Evolutionary conservation across 2,113 vertebrate genomes (phyloP).

Genomic region (Oxygymnocypris stewartii): DNA sequence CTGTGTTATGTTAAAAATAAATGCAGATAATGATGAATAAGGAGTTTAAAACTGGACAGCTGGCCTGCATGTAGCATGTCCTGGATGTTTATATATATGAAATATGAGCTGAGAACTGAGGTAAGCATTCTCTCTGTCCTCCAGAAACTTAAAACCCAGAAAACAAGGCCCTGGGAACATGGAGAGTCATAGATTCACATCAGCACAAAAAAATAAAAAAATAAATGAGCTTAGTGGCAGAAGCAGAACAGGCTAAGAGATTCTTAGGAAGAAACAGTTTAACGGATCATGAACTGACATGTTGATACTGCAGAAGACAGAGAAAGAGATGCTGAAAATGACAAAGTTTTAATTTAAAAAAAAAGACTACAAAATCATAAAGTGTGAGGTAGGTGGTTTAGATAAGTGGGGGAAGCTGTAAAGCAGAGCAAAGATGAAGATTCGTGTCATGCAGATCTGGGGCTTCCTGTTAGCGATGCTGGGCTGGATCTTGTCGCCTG

Average conservation of each 20-base stretch:
- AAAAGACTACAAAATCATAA: neutral
- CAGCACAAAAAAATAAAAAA: conserved; percentile 1
- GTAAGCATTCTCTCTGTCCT: conserved; percentile 52
- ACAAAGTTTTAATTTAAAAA: neutral
- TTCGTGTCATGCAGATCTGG: conserved; percentile 81
- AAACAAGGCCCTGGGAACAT: conserved; percentile 62
- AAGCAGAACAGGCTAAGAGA: neutral
- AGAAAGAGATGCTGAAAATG: neutral
- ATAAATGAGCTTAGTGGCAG: neutral
- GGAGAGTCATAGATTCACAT: conserved; percentile 58
- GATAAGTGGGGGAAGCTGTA: neutral
- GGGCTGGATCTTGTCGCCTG: conserved; percentile 90
- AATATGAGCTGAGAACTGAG: conserved; percentile 63
- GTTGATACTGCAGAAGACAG: neutral
- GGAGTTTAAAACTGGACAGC: neutral
- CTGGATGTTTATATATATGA: conserved; percentile 33
- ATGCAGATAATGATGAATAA: neutral
- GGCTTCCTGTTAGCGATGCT: conserved; percentile 84
- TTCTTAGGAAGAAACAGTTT: neutral
- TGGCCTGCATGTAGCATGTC: neutral
- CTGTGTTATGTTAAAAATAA: neutral
- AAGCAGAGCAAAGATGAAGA: conserved; percentile 63
- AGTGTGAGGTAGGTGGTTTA: neutral
- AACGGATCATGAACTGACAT: neutral
- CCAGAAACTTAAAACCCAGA: conserved; percentile 1